Evolutionary conservation across 2,797 vertebrate species (phyloP).

Genomic region (Vespertilio murinus): DNA sequence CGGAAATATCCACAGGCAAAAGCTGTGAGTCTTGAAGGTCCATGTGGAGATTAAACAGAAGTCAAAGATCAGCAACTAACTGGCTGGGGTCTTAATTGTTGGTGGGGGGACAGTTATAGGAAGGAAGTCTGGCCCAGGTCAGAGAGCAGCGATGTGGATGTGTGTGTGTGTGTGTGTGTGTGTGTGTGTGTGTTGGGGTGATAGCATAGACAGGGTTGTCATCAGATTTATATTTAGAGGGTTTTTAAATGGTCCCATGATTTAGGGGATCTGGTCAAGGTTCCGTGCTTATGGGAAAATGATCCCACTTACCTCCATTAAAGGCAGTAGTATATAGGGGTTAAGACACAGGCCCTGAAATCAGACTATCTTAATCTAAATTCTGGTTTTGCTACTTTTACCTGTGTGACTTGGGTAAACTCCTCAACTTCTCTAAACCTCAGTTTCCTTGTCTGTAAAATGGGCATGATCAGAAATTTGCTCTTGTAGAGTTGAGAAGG

Average conservation of each 20-base stretch:
- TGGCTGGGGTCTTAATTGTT: neutral
- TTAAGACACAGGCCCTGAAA: neutral
- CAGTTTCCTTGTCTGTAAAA: neutral
- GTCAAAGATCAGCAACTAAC: neutral
- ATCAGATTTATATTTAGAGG: neutral
- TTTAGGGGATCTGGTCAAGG: neutral
- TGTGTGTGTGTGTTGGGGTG: neutral
- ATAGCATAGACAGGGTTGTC: neutral
- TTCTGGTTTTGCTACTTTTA: neutral
- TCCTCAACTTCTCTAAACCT: neutral
- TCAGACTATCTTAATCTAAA: neutral
- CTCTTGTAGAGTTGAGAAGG: neutral
- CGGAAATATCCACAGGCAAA: neutral
- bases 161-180: neutral
- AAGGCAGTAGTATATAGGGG: neutral
- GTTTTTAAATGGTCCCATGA: neutral
- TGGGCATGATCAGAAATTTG: neutral
- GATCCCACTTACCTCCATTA: neutral
- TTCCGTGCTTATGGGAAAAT: neutral
- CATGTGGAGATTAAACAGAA: neutral
- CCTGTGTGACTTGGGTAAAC: neutral
- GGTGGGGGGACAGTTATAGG: neutral
- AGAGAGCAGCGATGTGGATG: neutral
- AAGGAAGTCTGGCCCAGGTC: neutral
- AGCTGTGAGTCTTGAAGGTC: neutral